These are phyloP conservation scores for Agrilus biguttatus DNA, from an alignment of 2,888 invertebrate species.

Conservation along the genomic window DNA sequence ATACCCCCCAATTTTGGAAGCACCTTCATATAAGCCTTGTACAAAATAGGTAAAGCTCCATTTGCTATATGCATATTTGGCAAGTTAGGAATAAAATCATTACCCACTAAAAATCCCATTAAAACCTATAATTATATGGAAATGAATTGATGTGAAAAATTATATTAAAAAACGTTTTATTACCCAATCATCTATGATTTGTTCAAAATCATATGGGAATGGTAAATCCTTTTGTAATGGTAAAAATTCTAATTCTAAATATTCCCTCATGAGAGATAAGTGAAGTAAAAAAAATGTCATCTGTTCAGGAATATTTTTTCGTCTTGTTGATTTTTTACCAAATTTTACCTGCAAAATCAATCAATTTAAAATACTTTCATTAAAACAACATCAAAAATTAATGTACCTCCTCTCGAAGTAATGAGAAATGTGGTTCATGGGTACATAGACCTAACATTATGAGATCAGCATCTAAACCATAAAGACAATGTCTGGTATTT, in stretches of 20 bases:
- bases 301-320: constrained; percentile 65
- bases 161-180: constrained; percentile 8
- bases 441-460: constrained; percentile 93
- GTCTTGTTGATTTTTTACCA: constrained; percentile 49
- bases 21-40: constrained; percentile 74
- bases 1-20: constrained; percentile 75
- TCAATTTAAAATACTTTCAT: neutral
- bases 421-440: constrained; percentile 90
- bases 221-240: constrained; percentile 48
- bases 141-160: neutral
- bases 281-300: constrained; percentile 89
- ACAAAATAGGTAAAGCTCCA: constrained; percentile 77
- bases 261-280: constrained; percentile 81
- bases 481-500: constrained; percentile 89
- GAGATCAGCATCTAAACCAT: constrained; percentile 94
- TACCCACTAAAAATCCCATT: constrained; percentile 94
- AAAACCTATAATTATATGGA: constrained; percentile 39
- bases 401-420: constrained; percentile 81
- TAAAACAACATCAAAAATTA: neutral
- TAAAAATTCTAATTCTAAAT: constrained; percentile 81
- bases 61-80: constrained; percentile 89
- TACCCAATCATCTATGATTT: constrained; percentile 93
- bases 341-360: constrained; percentile 49
- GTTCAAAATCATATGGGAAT: constrained; percentile 74
- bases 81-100: constrained; percentile 94